These are phyloP conservation scores for Thomomys bottae DNA, from an alignment of 2,113 vertebrate genomes.

Conservation along the genomic window DNA sequence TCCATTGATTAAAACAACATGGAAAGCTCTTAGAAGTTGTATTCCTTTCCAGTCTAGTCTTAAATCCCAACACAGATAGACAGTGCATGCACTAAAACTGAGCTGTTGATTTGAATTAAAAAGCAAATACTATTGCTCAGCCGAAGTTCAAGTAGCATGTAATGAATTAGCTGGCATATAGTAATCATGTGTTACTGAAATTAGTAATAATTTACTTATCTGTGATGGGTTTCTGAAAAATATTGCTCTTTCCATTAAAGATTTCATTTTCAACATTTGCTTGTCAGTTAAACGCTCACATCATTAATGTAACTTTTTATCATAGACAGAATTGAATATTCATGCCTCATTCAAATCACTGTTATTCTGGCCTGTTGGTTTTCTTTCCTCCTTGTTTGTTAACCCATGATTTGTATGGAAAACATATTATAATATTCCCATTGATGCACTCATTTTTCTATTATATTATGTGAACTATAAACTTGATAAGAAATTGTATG, in stretches of 20 bases:
- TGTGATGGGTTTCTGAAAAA: slow-evolving; percentile 67
- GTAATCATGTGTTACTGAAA: slow-evolving; percentile 66
- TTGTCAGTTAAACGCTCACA: slow-evolving; percentile 71
- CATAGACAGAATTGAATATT: slow-evolving; percentile 76
- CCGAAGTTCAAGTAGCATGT: neutral
- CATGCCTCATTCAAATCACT: slow-evolving; percentile 69
- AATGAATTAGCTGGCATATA: slow-evolving; percentile 51
- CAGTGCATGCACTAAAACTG: slow-evolving; percentile 36
- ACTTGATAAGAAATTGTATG: slow-evolving; percentile 32
- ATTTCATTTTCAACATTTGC: slow-evolving; percentile 68
- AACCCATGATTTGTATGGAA: slow-evolving; percentile 63
- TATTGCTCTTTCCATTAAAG: slow-evolving; percentile 77
- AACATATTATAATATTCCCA: slow-evolving; percentile 60
- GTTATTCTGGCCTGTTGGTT: slow-evolving; percentile 69
- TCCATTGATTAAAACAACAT: slow-evolving; percentile 47
- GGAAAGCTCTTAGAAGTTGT: neutral
- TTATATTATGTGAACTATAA: slow-evolving; percentile 59
- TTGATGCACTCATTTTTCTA: slow-evolving; percentile 57
- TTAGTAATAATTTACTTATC: slow-evolving; percentile 70
- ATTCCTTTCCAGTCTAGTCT: neutral
- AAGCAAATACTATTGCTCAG: slow-evolving; percentile 5
- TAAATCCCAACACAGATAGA: neutral
- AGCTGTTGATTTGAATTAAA: neutral
- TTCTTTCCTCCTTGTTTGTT: slow-evolving; percentile 28
- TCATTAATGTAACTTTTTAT: slow-evolving; percentile 74